Conservation (phyloP, 1,140 invertebrate genomes). For the Micrasema longulum region DNA sequence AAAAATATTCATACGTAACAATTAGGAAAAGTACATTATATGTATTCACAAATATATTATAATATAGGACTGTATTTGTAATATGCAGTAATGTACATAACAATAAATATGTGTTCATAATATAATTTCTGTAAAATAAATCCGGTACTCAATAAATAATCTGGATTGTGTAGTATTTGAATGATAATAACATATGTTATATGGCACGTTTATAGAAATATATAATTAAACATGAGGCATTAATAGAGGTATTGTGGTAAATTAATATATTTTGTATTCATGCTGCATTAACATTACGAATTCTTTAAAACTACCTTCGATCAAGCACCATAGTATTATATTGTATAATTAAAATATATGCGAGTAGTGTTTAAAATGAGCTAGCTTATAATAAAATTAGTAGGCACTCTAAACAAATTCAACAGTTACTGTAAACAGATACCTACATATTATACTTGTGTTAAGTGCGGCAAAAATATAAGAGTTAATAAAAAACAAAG, state of each 20-base stretch:
- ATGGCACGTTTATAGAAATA: conserved; percentile 32
- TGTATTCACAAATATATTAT: too few species aligned
- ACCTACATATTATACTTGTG: conserved; percentile 5
- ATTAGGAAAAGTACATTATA: too few species aligned
- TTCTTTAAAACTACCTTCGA: conserved; percentile 16
- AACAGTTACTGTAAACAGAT: conserved; percentile 11
- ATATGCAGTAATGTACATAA: too few species aligned
- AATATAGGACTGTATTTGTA: too few species aligned
- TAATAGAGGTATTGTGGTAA: conserved; percentile 31
- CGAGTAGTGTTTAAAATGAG: conserved; percentile 12
- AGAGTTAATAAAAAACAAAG: conserved; percentile 2
- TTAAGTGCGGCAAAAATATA: conserved; percentile 28
- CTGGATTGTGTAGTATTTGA: background rate
- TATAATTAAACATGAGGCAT: conserved; percentile 15
- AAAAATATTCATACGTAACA: too few species aligned
- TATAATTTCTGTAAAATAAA: too few species aligned
- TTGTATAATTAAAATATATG: conserved; percentile 22
- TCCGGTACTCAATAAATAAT: background rate
- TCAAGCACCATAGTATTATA: conserved; percentile 34
- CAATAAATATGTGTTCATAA: too few species aligned
- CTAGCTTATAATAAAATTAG: conserved; percentile 20
- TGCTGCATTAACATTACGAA: conserved; percentile 21
- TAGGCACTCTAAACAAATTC: conserved; percentile 33
- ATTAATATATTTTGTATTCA: conserved; percentile 10
- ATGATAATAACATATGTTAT: conserved; percentile 2